These are phyloP conservation scores for Xestoiulus laeticollis DNA, from an alignment of 2,888 invertebrate species.

Conservation along the genomic window DNA sequence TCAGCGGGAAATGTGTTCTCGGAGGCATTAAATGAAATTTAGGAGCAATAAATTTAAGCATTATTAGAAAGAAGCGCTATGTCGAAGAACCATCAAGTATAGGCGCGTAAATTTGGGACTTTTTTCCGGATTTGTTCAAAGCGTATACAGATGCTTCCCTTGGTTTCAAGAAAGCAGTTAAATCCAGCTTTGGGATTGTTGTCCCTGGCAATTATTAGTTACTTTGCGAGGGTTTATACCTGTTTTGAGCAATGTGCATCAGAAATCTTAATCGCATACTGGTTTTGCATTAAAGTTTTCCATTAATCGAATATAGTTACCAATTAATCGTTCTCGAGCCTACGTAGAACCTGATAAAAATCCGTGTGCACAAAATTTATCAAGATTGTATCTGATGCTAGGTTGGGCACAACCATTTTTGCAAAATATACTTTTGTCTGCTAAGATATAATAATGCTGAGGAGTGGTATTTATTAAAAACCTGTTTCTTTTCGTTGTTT, in stretches of 20 bases:
- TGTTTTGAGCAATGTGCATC: neutral
- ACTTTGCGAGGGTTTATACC: neutral
- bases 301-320: neutral
- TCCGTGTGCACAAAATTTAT: neutral
- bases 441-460: neutral
- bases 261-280: neutral
- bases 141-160: neutral
- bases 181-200: neutral
- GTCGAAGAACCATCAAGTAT: slow-evolving; percentile 1
- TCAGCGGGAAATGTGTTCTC: neutral
- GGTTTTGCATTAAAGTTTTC: neutral
- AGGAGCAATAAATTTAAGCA: slow-evolving; percentile 21
- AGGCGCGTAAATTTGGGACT: neutral
- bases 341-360: neutral
- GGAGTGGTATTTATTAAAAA: neutral
- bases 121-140: neutral
- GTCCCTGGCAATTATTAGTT: neutral
- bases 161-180: neutral
- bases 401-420: neutral
- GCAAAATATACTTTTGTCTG: neutral
- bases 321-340: neutral
- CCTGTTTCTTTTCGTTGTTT: neutral
- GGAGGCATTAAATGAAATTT: slow-evolving; percentile 21
- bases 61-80: slow-evolving; percentile 11
- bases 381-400: neutral